These are phyloP conservation scores for Nerophis ophidion DNA, from an alignment of 2,113 vertebrate species.

Conservation along the genomic window DNA sequence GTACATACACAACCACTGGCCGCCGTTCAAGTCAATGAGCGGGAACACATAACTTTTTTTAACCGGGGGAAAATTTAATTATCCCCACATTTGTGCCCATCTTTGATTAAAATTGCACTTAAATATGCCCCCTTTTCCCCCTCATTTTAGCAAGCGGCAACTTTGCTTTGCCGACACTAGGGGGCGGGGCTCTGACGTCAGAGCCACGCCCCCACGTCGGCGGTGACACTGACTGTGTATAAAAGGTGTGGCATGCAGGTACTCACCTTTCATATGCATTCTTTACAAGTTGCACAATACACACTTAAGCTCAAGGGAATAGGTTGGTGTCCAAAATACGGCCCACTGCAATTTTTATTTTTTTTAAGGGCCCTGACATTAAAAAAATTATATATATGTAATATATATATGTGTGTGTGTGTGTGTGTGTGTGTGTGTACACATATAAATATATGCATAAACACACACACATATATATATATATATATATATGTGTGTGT, in stretches of 20 bases:
- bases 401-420: too few species aligned
- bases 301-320: too few species aligned
- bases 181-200: constrained; percentile 55
- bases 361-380: too few species aligned
- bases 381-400: too few species aligned
- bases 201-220: neutral
- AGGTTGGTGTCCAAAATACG: too few species aligned
- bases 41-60: too few species aligned
- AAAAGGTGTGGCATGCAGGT: constrained; percentile 1
- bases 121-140: neutral
- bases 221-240: constrained; percentile 5
- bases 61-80: neutral
- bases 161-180: constrained; percentile 43
- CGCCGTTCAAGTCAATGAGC: constrained; percentile 11
- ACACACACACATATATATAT: too few species aligned
- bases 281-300: too few species aligned
- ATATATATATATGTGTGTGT: too few species aligned
- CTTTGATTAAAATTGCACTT: neutral
- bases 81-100: neutral
- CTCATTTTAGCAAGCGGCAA: constrained; percentile 10
- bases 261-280: neutral
- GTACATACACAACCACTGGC: neutral
- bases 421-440: too few species aligned
- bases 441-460: too few species aligned
- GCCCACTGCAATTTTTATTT: too few species aligned